Evolutionary conservation across 2,797 vertebrate species (phyloP).

Genomic region (Pipistrellus nathusii): DNA sequence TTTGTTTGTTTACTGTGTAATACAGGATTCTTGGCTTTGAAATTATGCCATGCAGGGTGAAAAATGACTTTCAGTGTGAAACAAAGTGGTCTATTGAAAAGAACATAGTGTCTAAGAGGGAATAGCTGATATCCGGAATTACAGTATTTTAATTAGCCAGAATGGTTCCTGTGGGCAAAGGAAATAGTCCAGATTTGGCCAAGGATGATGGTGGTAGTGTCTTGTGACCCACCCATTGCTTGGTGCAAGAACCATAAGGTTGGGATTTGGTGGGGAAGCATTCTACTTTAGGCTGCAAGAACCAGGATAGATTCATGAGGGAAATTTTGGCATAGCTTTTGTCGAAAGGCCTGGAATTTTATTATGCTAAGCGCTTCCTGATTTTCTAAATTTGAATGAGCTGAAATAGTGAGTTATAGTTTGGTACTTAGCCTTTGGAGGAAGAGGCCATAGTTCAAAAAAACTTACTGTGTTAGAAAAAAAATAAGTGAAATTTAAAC

Average conservation of each 20-base stretch:
- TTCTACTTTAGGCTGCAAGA: not conserved
- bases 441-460: conserved; percentile 5
- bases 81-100: conserved; percentile 82
- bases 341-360: not conserved
- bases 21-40: conserved; percentile 83
- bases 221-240: not conserved
- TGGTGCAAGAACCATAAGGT: not conserved
- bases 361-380: not conserved
- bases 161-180: conserved; percentile 66
- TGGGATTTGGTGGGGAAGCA: not conserved
- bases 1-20: conserved; percentile 80
- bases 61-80: conserved; percentile 87
- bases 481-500: not conserved
- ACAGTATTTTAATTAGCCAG: conserved; percentile 70
- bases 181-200: conserved; percentile 34
- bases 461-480: conserved; percentile 51
- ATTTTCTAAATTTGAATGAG: conserved; percentile 57
- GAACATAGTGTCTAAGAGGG: conserved; percentile 81
- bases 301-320: not conserved
- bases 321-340: not conserved
- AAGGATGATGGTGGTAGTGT: not conserved
- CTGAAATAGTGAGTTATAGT: conserved; percentile 33
- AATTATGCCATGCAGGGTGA: conserved; percentile 84
- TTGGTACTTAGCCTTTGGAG: conserved; percentile 47
- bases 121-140: conserved; percentile 82